Evolutionary conservation across 2,888 invertebrate genomes (phyloP).

Genomic region (Athetis lepigone): DNA sequence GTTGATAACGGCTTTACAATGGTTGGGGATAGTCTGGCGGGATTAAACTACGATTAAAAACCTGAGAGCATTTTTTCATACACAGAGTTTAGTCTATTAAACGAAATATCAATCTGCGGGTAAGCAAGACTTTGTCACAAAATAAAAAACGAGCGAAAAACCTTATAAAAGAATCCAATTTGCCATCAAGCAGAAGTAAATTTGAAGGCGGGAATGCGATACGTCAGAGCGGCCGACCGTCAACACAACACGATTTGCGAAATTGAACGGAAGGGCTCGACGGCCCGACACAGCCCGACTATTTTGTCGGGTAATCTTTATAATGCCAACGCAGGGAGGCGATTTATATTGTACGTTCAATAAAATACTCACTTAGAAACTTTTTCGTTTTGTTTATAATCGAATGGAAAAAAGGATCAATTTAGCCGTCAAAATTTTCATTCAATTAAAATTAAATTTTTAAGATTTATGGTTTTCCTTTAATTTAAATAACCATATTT

Average conservation of each 20-base stretch:
- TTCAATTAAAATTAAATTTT: too few relatives aligned
- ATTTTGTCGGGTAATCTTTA: conserved; percentile 79
- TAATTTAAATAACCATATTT: too few relatives aligned
- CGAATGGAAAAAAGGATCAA: conserved; percentile 30
- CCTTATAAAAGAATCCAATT: conserved; percentile 76
- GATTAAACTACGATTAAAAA: too few relatives aligned
- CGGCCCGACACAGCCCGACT: conserved; percentile 75
- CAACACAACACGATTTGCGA: conserved; percentile 78
- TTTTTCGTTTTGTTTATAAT: conserved; percentile 50
- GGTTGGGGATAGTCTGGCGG: too few relatives aligned
- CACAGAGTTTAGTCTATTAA: conserved; percentile 2
- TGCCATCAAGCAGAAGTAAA: conserved; percentile 73
- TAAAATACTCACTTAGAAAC: conserved; percentile 60
- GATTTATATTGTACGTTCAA: conserved; percentile 62
- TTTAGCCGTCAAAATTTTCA: too few relatives aligned
- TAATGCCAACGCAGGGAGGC: conserved; percentile 70
- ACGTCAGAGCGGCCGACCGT: conserved; percentile 73
- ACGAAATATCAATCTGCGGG: neutral
- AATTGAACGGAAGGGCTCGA: conserved; percentile 81
- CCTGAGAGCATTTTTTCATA: too few relatives aligned
- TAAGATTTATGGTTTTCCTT: too few relatives aligned
- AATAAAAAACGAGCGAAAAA: conserved; percentile 57
- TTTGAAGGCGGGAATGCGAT: conserved; percentile 72
- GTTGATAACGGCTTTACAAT: too few relatives aligned
- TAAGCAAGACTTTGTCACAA: neutral